Evolutionary conservation across 2,113 vertebrate genomes (phyloP).

Genomic region (Origma solitaria): DNA sequence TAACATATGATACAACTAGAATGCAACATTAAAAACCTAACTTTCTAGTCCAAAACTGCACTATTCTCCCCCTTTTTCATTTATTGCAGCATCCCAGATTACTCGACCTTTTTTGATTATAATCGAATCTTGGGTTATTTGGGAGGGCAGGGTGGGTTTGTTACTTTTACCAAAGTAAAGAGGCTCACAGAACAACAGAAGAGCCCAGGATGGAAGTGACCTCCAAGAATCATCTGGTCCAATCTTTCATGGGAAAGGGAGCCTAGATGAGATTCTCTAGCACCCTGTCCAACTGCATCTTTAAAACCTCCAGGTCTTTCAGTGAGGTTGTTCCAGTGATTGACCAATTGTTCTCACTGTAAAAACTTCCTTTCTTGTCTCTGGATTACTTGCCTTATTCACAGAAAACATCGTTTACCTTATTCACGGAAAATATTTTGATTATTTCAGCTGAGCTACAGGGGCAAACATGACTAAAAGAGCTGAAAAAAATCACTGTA

Average conservation of each 20-base stretch:
- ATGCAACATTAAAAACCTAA: neutral
- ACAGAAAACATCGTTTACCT: neutral
- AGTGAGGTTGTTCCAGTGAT: neutral
- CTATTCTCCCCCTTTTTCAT: neutral
- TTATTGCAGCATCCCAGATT: neutral
- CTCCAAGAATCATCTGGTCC: neutral
- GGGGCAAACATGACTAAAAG: neutral
- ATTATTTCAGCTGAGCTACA: neutral
- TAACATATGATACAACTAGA: conserved; percentile 19
- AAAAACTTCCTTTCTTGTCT: neutral
- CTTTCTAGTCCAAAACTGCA: neutral
- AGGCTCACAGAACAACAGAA: neutral
- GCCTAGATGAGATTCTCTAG: neutral
- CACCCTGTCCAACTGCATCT: neutral
- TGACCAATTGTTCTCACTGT: too few species aligned
- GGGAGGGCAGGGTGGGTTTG: too few species aligned
- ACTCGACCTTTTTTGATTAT: neutral
- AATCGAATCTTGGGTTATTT: neutral
- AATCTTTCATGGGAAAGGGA: neutral
- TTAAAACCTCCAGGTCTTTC: too few species aligned
- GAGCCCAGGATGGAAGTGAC: neutral
- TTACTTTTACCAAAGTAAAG: neutral
- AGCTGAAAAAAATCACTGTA: neutral
- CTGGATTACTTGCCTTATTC: neutral
- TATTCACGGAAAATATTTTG: neutral